phyloP scores from a whole-genome alignment of 2,888 invertebrate genomes.

The Macaria notata region DNA sequence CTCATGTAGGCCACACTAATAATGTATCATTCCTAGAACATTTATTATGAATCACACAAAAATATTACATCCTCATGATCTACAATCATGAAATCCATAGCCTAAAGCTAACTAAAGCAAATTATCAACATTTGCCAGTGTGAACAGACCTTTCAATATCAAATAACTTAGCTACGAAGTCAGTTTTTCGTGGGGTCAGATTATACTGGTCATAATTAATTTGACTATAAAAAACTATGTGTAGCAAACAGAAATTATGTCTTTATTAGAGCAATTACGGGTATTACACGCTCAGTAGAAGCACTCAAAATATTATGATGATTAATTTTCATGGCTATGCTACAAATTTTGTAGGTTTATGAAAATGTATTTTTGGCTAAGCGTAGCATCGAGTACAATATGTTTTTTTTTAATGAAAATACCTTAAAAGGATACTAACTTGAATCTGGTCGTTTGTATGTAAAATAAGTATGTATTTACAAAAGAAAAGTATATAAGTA shows the following conservation, averaged over 20 bases:
- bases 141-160: conserved; percentile 36
- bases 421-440: no score
- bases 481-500: no score
- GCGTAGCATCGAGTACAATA: no score
- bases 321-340: conserved; percentile 31
- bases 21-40: conserved; percentile 15
- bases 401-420: no score
- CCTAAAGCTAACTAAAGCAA: conserved; percentile 58
- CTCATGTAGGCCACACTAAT: no score
- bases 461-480: no score
- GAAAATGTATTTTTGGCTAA: conserved; percentile 10
- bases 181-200: conserved; percentile 33
- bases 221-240: conserved; percentile 46
- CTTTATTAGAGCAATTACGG: conserved; percentile 65
- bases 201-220: conserved; percentile 41
- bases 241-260: conserved; percentile 60
- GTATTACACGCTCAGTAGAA: conserved; percentile 50
- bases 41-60: conserved; percentile 29
- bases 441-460: no score
- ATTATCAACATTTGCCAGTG: conserved; percentile 43
- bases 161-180: not conserved
- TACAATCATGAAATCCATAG: conserved; percentile 60
- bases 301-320: conserved; percentile 35
- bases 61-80: conserved; percentile 48
- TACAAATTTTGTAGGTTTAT: conserved; percentile 15